These are phyloP conservation scores for Illadopsis cleaveri DNA, from an alignment of 2,113 vertebrate genomes.

Conservation along the genomic window DNA sequence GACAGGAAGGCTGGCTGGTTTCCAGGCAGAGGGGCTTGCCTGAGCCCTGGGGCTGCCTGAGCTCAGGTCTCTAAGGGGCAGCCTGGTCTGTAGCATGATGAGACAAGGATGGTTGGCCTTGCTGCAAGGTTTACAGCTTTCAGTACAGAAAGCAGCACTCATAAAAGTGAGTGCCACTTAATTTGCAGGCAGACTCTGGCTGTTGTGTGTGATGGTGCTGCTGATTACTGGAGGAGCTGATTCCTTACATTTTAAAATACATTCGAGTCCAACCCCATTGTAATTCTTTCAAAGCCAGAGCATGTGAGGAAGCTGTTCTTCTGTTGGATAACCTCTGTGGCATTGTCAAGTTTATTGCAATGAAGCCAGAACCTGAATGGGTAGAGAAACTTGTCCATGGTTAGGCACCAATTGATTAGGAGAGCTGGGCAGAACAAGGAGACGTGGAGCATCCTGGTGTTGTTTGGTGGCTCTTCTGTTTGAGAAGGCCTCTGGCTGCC, in stretches of 20 bases:
- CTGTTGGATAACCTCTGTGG: neutral
- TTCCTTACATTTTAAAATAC: neutral
- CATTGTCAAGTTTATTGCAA: neutral
- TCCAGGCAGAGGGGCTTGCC: neutral
- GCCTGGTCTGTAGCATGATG: neutral
- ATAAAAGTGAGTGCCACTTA: neutral
- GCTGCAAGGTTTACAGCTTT: neutral
- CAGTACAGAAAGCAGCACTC: neutral
- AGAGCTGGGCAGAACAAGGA: neutral
- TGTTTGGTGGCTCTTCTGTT: neutral
- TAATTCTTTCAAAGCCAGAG: neutral
- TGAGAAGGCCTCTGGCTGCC: neutral
- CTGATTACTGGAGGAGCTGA: neutral
- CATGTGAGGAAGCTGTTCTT: neutral
- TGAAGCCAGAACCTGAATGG: neutral
- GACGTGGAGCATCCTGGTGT: neutral
- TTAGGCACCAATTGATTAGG: neutral
- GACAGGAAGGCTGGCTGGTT: neutral
- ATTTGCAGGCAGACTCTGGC: neutral
- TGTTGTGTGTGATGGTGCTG: neutral
- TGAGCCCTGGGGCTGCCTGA: neutral
- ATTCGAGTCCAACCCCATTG: accelerated
- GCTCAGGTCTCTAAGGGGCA: neutral
- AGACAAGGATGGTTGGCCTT: neutral
- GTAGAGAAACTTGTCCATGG: neutral